Base-by-base conservation (phyloP, 2,113 vertebrate species). In the Zeus faber region DNA sequence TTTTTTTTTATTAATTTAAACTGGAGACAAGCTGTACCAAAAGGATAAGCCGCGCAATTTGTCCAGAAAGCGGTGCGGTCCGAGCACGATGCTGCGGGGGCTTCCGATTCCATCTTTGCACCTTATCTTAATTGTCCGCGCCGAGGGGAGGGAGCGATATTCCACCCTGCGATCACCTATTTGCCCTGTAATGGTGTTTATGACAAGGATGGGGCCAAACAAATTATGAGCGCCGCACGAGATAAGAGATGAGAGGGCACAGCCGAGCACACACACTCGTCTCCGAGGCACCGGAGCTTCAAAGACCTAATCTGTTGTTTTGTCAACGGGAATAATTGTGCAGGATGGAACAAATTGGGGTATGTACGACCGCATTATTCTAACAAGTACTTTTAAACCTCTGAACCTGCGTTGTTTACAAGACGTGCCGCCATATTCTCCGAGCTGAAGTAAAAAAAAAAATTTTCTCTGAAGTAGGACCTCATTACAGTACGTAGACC, bases 101-200 rank as follows among this genome's bases (percentile, higher is more conserved):
- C 23, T 23, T 54, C 22, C 17, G 27, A 33, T 45, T 35, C 27
- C 49, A 74, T 76, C 64, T 63, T 49, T 39, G 39, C 51, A 58
- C 58, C 66, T 86, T 63, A 84, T 84, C 80, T 77, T 75, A 63
- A 81, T 67, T 62, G 72, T 63, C 46, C 16, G 23, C 65, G 72
- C 62, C 64, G 65, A 81, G 74, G 54, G 65, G 70, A 68, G 62
- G 59, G 57, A 72, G 58, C 70, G 67, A 25, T 50, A 67, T 54
- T 73, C 17, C 61, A 65, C 44, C 70, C 76, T 72, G 69, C 56
- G 56, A 68, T 76, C 71, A 81, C 74, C 51, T 81, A 77, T 86
- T 77, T 70, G 65, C 52, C 70, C 66, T 70, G 45, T 70, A 74
- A 84, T 72, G 58, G 61, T 81, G 81, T 84, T 80, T 81, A 73